Percentiles rank a stretch among this genome's conserved stretches.
Evolutionary conservation across 2,797 vertebrate species (phyloP).

Genomic region (Mus caroli): DNA sequence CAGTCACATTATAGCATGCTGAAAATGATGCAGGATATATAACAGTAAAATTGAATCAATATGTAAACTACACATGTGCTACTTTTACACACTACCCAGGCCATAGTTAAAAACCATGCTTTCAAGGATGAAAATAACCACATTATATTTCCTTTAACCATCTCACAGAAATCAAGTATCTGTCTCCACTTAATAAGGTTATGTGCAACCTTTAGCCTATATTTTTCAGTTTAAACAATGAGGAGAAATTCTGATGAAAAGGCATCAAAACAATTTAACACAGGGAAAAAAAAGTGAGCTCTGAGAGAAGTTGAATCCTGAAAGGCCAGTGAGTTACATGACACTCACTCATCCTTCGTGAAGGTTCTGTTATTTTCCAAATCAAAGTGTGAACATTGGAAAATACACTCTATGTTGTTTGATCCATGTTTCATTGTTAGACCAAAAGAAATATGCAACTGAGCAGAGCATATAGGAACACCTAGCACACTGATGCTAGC

Average conservation of each 20-base stretch:
- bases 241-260: not conserved
- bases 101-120: not conserved
- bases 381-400: not conserved
- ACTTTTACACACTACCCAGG: not conserved
- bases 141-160: not conserved
- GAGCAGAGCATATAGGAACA: not conserved
- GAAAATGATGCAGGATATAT: not conserved
- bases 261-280: not conserved
- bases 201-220: not conserved
- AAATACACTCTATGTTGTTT: not conserved
- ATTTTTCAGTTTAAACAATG: not conserved
- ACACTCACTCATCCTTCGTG: not conserved
- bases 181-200: not conserved
- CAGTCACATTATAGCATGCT: not conserved
- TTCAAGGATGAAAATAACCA: not conserved
- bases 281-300: not conserved
- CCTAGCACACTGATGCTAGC: too few relatives aligned
- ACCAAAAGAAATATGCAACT: rapidly evolving
- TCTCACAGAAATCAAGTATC: not conserved
- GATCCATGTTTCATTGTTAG: not conserved
- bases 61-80: not conserved
- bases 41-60: not conserved
- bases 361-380: not conserved
- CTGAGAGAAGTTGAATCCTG: not conserved
- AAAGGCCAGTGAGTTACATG: not conserved